These are phyloP conservation scores for Diceros bicornis DNA, from an alignment of 2,797 vertebrate species.

Conservation along the genomic window DNA sequence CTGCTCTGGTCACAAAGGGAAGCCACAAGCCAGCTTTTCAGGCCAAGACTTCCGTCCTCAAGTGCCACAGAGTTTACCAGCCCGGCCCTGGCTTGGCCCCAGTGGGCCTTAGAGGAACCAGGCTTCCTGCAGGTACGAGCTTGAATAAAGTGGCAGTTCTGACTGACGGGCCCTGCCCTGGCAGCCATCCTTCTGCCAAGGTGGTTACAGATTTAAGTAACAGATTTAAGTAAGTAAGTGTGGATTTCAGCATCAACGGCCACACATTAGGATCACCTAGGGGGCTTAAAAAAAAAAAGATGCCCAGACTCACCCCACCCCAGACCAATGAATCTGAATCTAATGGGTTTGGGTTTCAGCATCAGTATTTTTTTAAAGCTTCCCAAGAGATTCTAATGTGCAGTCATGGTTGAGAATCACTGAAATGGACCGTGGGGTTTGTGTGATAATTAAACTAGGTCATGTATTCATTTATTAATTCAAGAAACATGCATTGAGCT, in stretches of 20 bases:
- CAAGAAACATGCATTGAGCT: neutral
- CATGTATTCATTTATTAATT: neutral
- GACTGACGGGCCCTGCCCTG: fast-evolving
- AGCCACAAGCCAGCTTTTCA: neutral
- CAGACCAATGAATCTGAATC: neutral
- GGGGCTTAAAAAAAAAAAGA: neutral
- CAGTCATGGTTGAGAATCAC: neutral
- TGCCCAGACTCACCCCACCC: neutral
- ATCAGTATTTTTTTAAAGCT: neutral
- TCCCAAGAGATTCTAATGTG: neutral
- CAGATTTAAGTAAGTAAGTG: too few species aligned
- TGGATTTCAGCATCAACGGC: neutral
- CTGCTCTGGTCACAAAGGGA: neutral
- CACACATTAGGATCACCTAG: neutral
- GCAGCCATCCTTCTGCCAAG: neutral
- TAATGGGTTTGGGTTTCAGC: neutral
- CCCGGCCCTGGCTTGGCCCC: neutral
- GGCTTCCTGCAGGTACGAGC: slow-evolving; percentile 59
- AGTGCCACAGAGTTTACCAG: neutral
- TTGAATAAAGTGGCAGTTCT: neutral
- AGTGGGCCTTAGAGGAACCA: neutral
- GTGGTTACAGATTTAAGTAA: neutral
- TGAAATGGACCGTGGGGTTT: neutral
- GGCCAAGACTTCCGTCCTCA: neutral
- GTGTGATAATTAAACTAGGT: neutral